phyloP scores from a whole-genome alignment of 2,113 vertebrate genomes.

The Syngnathus scovelli region DNA sequence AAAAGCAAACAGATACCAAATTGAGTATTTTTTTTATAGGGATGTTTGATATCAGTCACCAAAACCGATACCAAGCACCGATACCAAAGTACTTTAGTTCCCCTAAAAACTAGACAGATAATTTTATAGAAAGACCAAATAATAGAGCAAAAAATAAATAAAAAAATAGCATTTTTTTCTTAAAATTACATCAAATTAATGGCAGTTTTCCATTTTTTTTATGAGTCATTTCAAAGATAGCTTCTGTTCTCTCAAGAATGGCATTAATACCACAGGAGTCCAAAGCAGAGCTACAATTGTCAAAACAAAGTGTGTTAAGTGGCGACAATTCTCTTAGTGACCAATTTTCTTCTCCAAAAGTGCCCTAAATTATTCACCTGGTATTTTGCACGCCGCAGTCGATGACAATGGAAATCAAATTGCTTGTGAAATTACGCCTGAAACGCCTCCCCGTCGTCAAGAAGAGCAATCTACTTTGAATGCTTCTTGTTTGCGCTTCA shows the following conservation, averaged over 20 bases:
- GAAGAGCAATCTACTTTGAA: constrained; percentile 48
- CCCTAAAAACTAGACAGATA: no score
- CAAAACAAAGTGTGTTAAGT: constrained; percentile 17
- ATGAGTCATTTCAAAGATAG: no score
- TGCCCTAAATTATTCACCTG: constrained; percentile 55
- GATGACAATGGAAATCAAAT: constrained; percentile 55
- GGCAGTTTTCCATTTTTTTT: no score
- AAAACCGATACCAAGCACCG: no score
- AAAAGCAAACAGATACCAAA: no score
- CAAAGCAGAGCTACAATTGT: constrained; percentile 31
- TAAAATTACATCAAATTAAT: no score
- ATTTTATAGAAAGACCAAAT: no score
- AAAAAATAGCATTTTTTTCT: no score
- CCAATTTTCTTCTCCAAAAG: constrained; percentile 34
- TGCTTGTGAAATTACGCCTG: constrained; percentile 47
- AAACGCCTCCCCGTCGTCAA: constrained; percentile 1
- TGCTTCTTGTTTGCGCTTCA: constrained; percentile 45
- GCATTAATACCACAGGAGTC: constrained; percentile 21
- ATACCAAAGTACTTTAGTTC: no score
- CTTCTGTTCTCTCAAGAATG: constrained; percentile 21
- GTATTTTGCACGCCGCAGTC: constrained; percentile 40
- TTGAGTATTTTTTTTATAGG: no score
- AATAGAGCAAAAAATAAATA: no score
- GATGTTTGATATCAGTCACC: no score
- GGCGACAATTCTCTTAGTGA: constrained; percentile 28